Evolutionary conservation across 2,888 invertebrate species (phyloP), one percentile per base, ranked within the genome.

Genomic region (Tridacna crocea): DNA sequence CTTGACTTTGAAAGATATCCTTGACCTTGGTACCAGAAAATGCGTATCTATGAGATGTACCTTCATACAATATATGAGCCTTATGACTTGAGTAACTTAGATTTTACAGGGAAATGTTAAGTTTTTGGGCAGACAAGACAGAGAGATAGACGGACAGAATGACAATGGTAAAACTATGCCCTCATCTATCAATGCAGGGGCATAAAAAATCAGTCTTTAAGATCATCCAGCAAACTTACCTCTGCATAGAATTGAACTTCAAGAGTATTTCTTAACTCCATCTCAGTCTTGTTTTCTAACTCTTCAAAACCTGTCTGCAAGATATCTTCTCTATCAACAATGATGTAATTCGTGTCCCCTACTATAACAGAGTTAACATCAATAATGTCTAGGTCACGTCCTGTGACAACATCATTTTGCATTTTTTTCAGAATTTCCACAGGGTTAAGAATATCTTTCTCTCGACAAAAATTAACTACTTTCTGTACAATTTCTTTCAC

Each of bases 261-360:
- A 3, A 78, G 26, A 46, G 82, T 78, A 24, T 74, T 73, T 17
- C 77, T 17, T 13, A 78, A 55, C 2, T 78, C 65, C 22, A 46
- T 10, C 8, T 13, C 17, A 47, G 47, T 0, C 19, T 73, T 60
- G 27, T 15, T 46, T 19, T 61, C 27, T 17, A 84, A 66, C 72
- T 84, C 84, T 22, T 82, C 79, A n/a, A 74, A 48, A 17, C 24
- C 72, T 66, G 82, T 82, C 27, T 26, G 11, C 12, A 84, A 24
- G 8, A 81, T 12, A 24, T 76, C 68, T 19, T 76, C 51, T 58
- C 81, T 72, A 68, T 84, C 84, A 22, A 84, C 48, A 11, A 75
- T 55, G 15, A 84, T 82, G 68, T 66, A 84, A 26, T 70, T 84
- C 15, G 79, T 79, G 15, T 82, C 77, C 22, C 84, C 82, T 19